phyloP scores from a whole-genome alignment of 2,797 vertebrate species.

The Acanthurus leucopareius region DNA sequence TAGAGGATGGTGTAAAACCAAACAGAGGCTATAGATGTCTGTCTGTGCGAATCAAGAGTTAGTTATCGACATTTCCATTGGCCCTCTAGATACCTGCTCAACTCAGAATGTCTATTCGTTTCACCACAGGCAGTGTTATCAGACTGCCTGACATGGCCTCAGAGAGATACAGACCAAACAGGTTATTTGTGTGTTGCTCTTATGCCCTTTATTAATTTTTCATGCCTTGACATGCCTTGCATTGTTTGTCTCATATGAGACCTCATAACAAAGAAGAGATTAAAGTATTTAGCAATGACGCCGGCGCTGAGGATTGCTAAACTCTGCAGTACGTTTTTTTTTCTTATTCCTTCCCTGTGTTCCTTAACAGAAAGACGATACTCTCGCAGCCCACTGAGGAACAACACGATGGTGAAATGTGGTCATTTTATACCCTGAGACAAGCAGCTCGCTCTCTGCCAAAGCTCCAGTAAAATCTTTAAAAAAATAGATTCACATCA shows the following conservation, averaged over 20 bases:
- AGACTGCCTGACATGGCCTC: conserved; percentile 34
- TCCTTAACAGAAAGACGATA: conserved; percentile 53
- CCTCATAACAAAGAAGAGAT: conserved; percentile 43
- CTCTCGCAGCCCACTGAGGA: conserved; percentile 32
- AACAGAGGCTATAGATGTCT: conserved; percentile 1
- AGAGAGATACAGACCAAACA: conserved; percentile 69
- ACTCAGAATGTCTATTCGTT: conserved; percentile 49
- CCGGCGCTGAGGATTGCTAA: conserved; percentile 34
- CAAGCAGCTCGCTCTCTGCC: conserved; percentile 10
- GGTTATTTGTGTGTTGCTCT: conserved; percentile 73
- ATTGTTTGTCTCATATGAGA: conserved; percentile 67
- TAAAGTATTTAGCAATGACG: conserved; percentile 62
- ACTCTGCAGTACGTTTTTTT: neutral
- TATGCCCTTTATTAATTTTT: conserved; percentile 28
- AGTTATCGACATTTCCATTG: conserved; percentile 37
- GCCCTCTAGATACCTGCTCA: conserved; percentile 25
- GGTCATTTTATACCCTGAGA: conserved; percentile 43
- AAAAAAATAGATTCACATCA: neutral
- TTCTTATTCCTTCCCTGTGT: conserved; percentile 21
- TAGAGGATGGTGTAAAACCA: conserved; percentile 1
- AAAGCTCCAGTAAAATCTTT: conserved; percentile 38
- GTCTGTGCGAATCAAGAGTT: neutral
- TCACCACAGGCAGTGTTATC: conserved; percentile 50
- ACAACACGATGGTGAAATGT: conserved; percentile 61
- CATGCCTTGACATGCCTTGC: conserved; percentile 58